phyloP scores from a whole-genome alignment of 1,140 invertebrate genomes.

The Zaprionus taronus region DNA sequence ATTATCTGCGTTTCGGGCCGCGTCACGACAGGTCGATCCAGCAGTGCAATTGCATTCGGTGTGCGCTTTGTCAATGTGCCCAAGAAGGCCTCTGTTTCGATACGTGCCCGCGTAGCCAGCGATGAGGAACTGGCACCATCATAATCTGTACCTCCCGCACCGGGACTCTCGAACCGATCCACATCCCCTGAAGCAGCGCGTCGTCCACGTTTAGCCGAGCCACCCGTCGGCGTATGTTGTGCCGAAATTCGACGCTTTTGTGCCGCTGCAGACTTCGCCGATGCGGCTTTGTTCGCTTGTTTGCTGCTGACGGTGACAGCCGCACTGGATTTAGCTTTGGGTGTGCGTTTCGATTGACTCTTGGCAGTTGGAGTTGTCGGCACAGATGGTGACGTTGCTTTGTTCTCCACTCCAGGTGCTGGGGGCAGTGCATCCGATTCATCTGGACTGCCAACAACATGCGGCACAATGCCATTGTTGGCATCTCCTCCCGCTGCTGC shows the following conservation, averaged over 20 bases:
- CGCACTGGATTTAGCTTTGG: slow-evolving; percentile 74
- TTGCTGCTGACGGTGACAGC: slow-evolving; percentile 52
- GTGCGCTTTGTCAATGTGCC: slow-evolving; percentile 64
- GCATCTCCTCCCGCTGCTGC: slow-evolving; percentile 28
- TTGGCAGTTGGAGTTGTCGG: slow-evolving; percentile 58
- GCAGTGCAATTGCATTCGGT: slow-evolving; percentile 76
- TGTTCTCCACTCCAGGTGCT: slow-evolving; percentile 40
- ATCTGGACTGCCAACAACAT: slow-evolving; percentile 72
- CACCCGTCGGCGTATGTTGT: slow-evolving; percentile 59
- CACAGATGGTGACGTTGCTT: slow-evolving; percentile 36
- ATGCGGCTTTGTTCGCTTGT: slow-evolving; percentile 54
- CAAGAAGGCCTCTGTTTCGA: slow-evolving; percentile 59
- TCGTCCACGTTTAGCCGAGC: slow-evolving; percentile 49
- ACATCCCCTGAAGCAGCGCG: slow-evolving; percentile 53
- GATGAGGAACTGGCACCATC: slow-evolving; percentile 61
- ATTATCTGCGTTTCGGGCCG: slow-evolving; percentile 89
- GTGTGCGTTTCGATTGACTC: slow-evolving; percentile 62
- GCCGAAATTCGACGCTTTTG: slow-evolving; percentile 72
- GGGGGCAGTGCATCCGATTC: slow-evolving; percentile 43
- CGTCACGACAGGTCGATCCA: slow-evolving; percentile 76
- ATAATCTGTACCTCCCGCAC: slow-evolving; percentile 26
- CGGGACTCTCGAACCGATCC: slow-evolving; percentile 27
- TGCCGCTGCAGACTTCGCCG: slow-evolving; percentile 67
- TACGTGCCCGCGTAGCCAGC: slow-evolving; percentile 48
- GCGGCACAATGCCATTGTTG: slow-evolving; percentile 67